These are phyloP conservation scores for Sinocyclocheilus anophthalmus DNA, from an alignment of 2,113 vertebrate species.

Conservation along the genomic window DNA sequence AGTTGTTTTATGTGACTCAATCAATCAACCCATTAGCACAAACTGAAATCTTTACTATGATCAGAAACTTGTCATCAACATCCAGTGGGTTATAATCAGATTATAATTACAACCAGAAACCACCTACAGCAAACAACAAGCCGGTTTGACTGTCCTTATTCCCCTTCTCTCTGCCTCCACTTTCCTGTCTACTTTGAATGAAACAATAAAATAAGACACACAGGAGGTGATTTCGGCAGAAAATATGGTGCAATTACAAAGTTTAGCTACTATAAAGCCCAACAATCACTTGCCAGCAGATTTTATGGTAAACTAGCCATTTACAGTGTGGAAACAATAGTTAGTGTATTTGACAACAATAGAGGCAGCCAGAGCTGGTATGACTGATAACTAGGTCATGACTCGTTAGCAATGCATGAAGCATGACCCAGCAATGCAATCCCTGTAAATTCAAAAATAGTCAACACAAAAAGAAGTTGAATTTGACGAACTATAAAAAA, in stretches of 20 bases:
- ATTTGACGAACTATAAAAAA: no score
- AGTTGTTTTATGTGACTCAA: background rate
- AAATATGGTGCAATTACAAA: background rate
- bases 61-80: background rate
- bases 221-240: background rate
- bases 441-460: background rate
- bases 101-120: slow-evolving; percentile 7
- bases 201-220: background rate
- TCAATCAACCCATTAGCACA: background rate
- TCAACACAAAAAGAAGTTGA: background rate
- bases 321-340: slow-evolving; percentile 69
- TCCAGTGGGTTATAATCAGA: background rate
- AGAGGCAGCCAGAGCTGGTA: slow-evolving; percentile 67
- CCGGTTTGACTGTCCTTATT: background rate
- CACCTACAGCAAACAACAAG: background rate
- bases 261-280: background rate
- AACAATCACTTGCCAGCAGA: background rate
- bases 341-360: slow-evolving; percentile 69
- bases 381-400: slow-evolving; percentile 77
- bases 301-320: slow-evolving; percentile 44
- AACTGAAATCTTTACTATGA: background rate
- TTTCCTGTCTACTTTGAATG: background rate
- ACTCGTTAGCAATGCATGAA: slow-evolving; percentile 71
- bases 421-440: slow-evolving; percentile 57
- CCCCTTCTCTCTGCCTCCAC: background rate